phyloP scores from a whole-genome alignment of 37 sponge, comb jelly and placozoan species.

The Ianthella basta region DNA sequence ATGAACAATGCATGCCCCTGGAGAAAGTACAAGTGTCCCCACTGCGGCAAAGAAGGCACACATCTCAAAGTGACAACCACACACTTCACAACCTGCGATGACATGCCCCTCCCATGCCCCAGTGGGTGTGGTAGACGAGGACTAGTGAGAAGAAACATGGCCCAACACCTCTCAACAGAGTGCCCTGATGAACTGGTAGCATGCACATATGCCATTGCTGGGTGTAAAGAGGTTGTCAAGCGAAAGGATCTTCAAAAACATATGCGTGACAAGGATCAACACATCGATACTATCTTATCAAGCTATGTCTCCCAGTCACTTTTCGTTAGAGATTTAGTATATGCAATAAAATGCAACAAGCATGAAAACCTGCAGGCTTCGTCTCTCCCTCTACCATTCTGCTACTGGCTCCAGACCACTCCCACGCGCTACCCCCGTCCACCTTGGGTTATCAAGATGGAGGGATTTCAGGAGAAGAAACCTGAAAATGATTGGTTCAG shows the following conservation, averaged over 20 bases:
- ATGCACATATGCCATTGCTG: slow-evolving; percentile 57
- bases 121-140: not conserved
- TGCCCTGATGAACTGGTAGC: slow-evolving; percentile 36
- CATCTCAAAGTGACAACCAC: not conserved
- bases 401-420: slow-evolving; percentile 12
- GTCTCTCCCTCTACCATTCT: not conserved
- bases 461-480: not conserved
- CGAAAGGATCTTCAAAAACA: not conserved
- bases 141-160: slow-evolving; percentile 27
- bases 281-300: not conserved
- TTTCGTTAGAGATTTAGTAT: not conserved
- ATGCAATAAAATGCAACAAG: too few relatives aligned
- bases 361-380: not conserved
- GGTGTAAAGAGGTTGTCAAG: slow-evolving; percentile 31
- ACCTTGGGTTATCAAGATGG: slow-evolving; percentile 20
- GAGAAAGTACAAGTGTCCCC: slow-evolving; percentile 6
- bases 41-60: slow-evolving; percentile 6
- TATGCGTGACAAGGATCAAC: not conserved
- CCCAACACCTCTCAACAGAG: not conserved
- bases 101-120: slow-evolving; percentile 19
- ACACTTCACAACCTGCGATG: not conserved
- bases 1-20: not conserved
- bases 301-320: not conserved
- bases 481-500: slow-evolving; percentile 27
- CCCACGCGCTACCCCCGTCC: slow-evolving; percentile 16